Conservation (phyloP, 2,113 vertebrate species). For the Siphamia tubifer region DNA sequence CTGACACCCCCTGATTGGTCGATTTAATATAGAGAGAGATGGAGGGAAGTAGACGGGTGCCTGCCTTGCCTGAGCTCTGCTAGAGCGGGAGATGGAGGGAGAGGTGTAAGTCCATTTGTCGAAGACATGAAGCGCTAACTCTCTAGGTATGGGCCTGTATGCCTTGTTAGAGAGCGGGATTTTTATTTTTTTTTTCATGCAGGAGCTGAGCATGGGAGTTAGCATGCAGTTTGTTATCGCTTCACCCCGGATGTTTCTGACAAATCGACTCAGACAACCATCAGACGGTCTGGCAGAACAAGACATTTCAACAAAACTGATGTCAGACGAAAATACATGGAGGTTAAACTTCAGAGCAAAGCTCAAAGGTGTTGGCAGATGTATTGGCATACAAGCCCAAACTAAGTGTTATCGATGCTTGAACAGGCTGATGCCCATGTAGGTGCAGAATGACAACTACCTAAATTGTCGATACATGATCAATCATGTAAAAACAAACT, state of each 20-base stretch:
- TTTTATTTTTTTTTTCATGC: constrained; percentile 41
- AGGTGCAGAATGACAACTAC: neutral
- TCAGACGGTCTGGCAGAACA: constrained; percentile 57
- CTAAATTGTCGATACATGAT: neutral
- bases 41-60: constrained; percentile 63
- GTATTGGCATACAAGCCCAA: constrained; percentile 1
- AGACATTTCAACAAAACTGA: constrained; percentile 55
- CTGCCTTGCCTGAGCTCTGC: constrained; percentile 66
- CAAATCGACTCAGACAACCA: constrained; percentile 69
- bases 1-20: constrained; percentile 82
- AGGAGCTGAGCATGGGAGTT: constrained; percentile 33
- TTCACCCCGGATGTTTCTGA: constrained; percentile 56
- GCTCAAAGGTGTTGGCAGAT: constrained; percentile 4
- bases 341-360: constrained; percentile 44
- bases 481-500: no score
- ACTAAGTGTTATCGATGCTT: neutral
- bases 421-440: neutral
- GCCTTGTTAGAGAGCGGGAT: constrained; percentile 75
- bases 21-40: constrained; percentile 80
- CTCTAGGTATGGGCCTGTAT: constrained; percentile 73
- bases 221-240: constrained; percentile 74
- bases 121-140: constrained; percentile 82
- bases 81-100: constrained; percentile 61
- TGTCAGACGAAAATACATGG: constrained; percentile 39
- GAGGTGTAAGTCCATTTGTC: constrained; percentile 82